Base-by-base conservation (phyloP, 2,797 vertebrate species). In the Labroides dimidiatus region DNA sequence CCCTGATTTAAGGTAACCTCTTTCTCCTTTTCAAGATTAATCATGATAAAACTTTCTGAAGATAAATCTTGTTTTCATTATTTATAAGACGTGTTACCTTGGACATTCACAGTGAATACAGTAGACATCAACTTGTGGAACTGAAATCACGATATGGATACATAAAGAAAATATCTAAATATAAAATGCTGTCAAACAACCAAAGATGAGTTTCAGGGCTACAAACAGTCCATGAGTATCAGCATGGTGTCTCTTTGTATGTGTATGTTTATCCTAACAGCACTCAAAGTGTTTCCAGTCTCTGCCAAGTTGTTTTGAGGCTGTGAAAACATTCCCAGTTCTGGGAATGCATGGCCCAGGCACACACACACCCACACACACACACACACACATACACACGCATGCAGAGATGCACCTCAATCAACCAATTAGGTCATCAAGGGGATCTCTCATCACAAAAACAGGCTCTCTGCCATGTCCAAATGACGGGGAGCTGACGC, bases 371-470 rank as follows among this genome's bases (percentile, higher is more conserved):
- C 68, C 43, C 61, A 55, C 41, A 55, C 67, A 16, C 61, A 45
- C 79, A 68, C 68, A 44, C 61, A 55, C 58, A 60, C 48, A 36
- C 66, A 73, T 56, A 67, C 45, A 76, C 49, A 70, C 63, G 68
- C 53, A 72, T 2, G 27, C 69, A 75, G 37, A 78, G 78, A 80
- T 49, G 87, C 72, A 87, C 94, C 95, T 95, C 96, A 94, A 95
- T 96, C 94, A 96, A 94, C 95, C 94, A 95, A 95, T 95, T 95
- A 95, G 91, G 92, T 95, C 92, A 95, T 94, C 90, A 92, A 91
- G 93, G 90, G 66, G 89, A 87, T 91, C 86, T 85, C 87, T 86
- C 91, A 86, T 86, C 88, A 91, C 88, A 83, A 84, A 84, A 88
- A 89, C 84, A 91, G 93, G 88, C 89, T 87, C 87, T 88, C 90